These are phyloP conservation scores for Apamea epomidion DNA, from an alignment of 2,888 invertebrate genomes.

Conservation along the genomic window DNA sequence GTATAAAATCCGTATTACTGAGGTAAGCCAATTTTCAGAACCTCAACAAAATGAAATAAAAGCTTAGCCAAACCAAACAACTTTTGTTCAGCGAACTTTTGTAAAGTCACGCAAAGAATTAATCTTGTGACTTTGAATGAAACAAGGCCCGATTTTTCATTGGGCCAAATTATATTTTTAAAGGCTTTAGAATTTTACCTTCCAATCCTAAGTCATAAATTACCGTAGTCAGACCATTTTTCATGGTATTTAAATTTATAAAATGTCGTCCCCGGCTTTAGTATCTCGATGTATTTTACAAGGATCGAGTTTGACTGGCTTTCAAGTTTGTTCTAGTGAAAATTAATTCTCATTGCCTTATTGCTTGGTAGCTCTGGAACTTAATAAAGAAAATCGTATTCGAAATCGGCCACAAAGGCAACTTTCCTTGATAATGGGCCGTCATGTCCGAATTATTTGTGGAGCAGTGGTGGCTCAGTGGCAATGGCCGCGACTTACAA, in stretches of 20 bases:
- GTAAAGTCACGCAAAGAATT: slow-evolving; percentile 69
- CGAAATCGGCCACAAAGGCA: slow-evolving; percentile 39
- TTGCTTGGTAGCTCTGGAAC: slow-evolving; percentile 14
- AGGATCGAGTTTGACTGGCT: slow-evolving; percentile 12
- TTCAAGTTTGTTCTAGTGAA: slow-evolving; percentile 42
- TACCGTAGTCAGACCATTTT: slow-evolving; percentile 52
- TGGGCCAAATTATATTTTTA: slow-evolving; percentile 62
- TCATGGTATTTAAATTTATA: slow-evolving; percentile 55
- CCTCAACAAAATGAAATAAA: slow-evolving; percentile 57
- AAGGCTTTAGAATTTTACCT: slow-evolving; percentile 62
- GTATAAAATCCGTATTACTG: slow-evolving; percentile 35
- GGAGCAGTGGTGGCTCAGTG: not conserved
- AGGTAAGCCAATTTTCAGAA: slow-evolving; percentile 48
- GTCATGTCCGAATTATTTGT: slow-evolving; percentile 49
- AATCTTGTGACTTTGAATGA: slow-evolving; percentile 65
- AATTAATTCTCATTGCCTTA: slow-evolving; percentile 40
- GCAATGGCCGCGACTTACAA: not conserved
- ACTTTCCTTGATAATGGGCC: slow-evolving; percentile 21
- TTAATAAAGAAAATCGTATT: slow-evolving; percentile 45
- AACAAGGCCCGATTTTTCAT: slow-evolving; percentile 54
- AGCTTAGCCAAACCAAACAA: slow-evolving; percentile 59
- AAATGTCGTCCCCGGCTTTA: slow-evolving; percentile 26
- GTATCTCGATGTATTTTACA: slow-evolving; percentile 44
- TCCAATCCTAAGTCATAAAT: slow-evolving; percentile 61
- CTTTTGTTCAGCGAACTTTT: slow-evolving; percentile 61